Evolutionary conservation across 92 coral and sea anemone genomes (phyloP), one percentile per base, ranked within the genome.

Genomic region (Chrysogorgia sp.): DNA sequence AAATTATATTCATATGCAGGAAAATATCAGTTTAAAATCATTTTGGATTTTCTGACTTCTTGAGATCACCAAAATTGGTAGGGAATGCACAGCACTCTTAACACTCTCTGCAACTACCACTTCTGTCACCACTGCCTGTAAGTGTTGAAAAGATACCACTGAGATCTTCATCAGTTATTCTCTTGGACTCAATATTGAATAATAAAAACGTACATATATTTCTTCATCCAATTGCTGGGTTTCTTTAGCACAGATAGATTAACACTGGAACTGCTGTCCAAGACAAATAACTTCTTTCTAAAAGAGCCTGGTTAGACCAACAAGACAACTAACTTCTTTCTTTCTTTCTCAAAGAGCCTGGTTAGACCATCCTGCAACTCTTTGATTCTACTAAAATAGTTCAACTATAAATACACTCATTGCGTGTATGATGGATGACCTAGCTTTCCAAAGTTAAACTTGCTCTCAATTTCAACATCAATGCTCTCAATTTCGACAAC

Each of bases 1-100:
- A 55, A 80, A 80, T 48, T 67, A 80, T 5, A 67, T 67, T 7
- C 84, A 80, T 41, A 80, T 14, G 26, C 76, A 67, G 12, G 77
- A 66, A 1, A 80, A 80, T 55, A 67, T 21, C 3, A 80, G 23
- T 31, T 80, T 80, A 21, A 80, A 19, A 10, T 80, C 84, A 80
- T 80, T 80, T 34, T 25, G 77, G 6, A 80, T 80, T 55, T 80
- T 80, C 40, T 80, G 84, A 34, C 77, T 80, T 34, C 31, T 24
- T 62, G 67, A 26, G 77, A 67, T 80, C 45, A 80, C 68, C 77
- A 80, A 57, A 32, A 66, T 79, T 10, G 77, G 64, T 0, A 79
- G 76, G 20, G 83, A 31, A 34, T 50, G 83, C 24, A 69, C 85
- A 0, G 71, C 85, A 26, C 79, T 70, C 74, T 67, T 67, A n/a